Conservation (phyloP, 37 sponge, comb jelly and placozoan species). For the Diacarnus erythraeanus region DNA sequence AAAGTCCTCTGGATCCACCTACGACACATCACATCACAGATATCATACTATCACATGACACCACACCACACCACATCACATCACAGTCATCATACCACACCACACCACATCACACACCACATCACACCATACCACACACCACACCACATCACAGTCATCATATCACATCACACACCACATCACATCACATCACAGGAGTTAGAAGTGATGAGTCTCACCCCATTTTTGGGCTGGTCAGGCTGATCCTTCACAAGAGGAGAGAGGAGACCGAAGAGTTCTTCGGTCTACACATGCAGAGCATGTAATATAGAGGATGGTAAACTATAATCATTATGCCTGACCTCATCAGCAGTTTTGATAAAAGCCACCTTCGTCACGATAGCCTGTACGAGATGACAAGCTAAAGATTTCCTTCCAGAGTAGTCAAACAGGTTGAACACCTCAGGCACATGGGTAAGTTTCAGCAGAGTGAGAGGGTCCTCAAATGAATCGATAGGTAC, state of each 20-base stretch:
- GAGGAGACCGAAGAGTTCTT: constrained; percentile 74
- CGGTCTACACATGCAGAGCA: constrained; percentile 49
- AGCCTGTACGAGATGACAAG: constrained; percentile 68
- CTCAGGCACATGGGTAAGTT: constrained; percentile 71
- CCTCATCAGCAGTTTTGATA: constrained; percentile 80
- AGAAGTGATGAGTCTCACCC: constrained; percentile 26
- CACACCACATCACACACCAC: background rate
- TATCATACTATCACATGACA: background rate
- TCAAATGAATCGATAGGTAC: constrained; percentile 88
- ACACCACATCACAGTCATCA: background rate
- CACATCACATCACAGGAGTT: background rate
- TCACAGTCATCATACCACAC: background rate
- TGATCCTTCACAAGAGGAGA: constrained; percentile 81
- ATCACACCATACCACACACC: background rate
- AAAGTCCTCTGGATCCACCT: constrained; percentile 95
- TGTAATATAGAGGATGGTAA: background rate
- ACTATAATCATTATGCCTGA: too few species aligned
- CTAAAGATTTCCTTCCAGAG: constrained; percentile 72
- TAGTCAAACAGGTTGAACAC: constrained; percentile 64
- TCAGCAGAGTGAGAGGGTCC: constrained; percentile 84
- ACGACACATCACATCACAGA: background rate
- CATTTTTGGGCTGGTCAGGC: constrained; percentile 75
- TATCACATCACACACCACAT: background rate
- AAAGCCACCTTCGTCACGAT: constrained; percentile 69
- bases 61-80: background rate